Evolutionary conservation across 2,797 vertebrate genomes (phyloP), one percentile per base, ranked within the genome.

Genomic region (Molossus alvarezi): DNA sequence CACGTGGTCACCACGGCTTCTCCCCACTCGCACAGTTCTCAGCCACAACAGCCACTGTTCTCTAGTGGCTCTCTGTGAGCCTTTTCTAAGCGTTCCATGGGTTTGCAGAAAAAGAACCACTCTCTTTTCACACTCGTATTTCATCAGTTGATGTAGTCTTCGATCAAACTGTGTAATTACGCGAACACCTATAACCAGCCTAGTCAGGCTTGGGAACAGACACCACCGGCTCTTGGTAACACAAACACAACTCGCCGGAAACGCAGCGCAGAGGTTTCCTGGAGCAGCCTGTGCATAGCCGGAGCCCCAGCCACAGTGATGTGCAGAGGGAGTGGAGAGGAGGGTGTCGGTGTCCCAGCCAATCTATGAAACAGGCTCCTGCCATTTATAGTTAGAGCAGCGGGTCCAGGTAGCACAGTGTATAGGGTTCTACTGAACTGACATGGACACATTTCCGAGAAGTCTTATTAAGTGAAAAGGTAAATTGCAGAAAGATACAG

Each of bases 261-360:
- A 45, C 57, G 37, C 69, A 4, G 27, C 8, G 33, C 41, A 2
- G 17, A 25, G 83, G 62, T 55, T 77, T 60, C 55, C 73, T 27
- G 9, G 2, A 8, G 86, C 13, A 13, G 23, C 69, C 14, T 14
- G 33, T 1, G 12, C 6, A 5, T 4, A 9, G 25, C 55, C n/a
- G 1, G n/a, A 1, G 18, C 12, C 21, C 12, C 13, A 0, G 58
- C 15, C 23, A 0, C 0, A 2, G 2, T 1, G 45, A 18, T 18
- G 12, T 0, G 0, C n/a, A 15, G 9, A 51, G 45, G 73, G 29
- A 5, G 6, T 6, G 41, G 41, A 65, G 12, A 8, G 82, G 5
- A 7, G 29, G n/a, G 20, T 53, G 92, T 5, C 3, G 1, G 29
- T 13, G 29, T 3, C 67, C 6, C 1, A 1, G 75, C 75, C 29